Base-by-base conservation (phyloP, 2,113 vertebrate species). In the Scytalopus superciliaris region DNA sequence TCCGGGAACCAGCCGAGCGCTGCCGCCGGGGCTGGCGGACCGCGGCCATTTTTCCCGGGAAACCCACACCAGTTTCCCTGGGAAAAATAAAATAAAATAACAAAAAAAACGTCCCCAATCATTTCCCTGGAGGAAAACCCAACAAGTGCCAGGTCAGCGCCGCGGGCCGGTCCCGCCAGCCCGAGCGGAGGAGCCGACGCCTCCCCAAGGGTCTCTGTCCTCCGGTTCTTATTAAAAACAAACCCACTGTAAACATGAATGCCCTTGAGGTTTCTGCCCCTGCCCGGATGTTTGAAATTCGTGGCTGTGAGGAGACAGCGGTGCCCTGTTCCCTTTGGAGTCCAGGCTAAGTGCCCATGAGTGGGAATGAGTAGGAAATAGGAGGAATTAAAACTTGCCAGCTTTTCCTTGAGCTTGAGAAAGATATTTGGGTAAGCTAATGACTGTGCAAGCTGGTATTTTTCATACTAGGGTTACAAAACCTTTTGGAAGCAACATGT, bases 231-330 rank as follows among this genome's bases (percentile, higher is more conserved):
- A 0, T 49, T 24, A 3, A 31, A 69, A 42, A 52, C 42, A 42
- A 42, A n/a, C 31, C 49, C 50, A 28, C 50, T 8, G 50, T 28
- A 14, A 50, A 16, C 35, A 0, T 31, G 15, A 5, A 6, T 21
- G 44, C 3, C 39, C 21, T 17, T 4, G 70, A 47, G 63, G 50
- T 57, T 40, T 66, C 31, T 60, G 49, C 12, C 37, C 4, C 1
- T 44, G 22, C 42, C 42, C 59, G 0, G 14, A 24, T 11, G 40
- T 59, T 81, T 12, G 74, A 12, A 37, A 44, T 9, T 8, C 17
- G 0, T 8, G 68, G 55, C 2, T 37, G 0, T 2, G 45, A 15
- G 18, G 66, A 62, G 66, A 50, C 55, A 13, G 1, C 4, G 27
- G 35, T 33, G 27, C 21, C 3, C 0, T 6, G 45, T 10, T 49